phyloP scores from a whole-genome alignment of 2,797 vertebrate species.

The Graptemys geographica region DNA sequence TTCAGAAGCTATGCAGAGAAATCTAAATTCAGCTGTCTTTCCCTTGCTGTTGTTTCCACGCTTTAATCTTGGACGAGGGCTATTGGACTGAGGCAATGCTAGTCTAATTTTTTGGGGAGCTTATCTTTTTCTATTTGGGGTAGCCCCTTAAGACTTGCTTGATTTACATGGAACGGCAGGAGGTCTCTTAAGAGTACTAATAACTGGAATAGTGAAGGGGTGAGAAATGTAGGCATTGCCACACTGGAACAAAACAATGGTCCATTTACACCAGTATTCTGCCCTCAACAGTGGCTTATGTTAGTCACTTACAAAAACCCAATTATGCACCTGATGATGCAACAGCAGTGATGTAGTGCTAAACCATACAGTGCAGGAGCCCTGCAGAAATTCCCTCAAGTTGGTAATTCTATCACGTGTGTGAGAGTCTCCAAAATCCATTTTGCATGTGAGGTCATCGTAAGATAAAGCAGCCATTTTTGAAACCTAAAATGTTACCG shows the following conservation, averaged over 20 bases:
- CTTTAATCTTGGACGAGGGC: not conserved
- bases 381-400: not conserved
- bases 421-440: not conserved
- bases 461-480: not conserved
- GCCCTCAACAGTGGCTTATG: not conserved
- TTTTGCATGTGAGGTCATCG: not conserved
- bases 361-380: not conserved
- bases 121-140: not conserved
- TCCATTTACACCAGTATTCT: not conserved
- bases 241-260: not conserved
- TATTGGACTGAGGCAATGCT: not conserved
- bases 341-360: not conserved
- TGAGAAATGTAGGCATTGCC: not conserved
- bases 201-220: not conserved
- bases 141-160: not conserved
- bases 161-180: not conserved
- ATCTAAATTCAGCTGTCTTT: not conserved
- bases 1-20: not conserved
- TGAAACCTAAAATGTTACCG: not conserved
- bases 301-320: not conserved
- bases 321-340: not conserved
- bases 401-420: not conserved
- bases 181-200: not conserved
- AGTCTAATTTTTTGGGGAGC: not conserved
- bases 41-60: rapidly evolving